These are phyloP conservation scores for Lagodon rhomboides DNA, from an alignment of 2,797 vertebrate genomes.

Conservation along the genomic window DNA sequence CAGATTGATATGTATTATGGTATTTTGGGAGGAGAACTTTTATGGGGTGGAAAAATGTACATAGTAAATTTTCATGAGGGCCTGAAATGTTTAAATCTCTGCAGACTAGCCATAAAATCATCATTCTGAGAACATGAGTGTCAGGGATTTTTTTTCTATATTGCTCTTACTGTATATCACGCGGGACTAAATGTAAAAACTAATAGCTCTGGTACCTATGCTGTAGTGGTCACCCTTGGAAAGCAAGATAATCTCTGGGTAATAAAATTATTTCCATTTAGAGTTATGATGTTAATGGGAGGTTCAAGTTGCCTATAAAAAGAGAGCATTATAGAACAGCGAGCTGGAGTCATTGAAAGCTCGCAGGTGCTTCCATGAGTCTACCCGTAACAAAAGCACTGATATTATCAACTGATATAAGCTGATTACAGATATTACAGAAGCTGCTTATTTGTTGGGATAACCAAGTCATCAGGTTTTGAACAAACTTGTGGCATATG, in stretches of 20 bases:
- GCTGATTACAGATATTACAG: too few species aligned
- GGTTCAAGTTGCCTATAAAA: slow-evolving; percentile 10
- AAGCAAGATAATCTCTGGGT: slow-evolving; percentile 1
- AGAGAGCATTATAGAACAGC: slow-evolving; percentile 1
- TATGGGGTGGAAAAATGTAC: slow-evolving; percentile 61
- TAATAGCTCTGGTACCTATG: not conserved
- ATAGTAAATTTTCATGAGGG: slow-evolving; percentile 37
- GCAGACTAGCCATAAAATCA: slow-evolving; percentile 39
- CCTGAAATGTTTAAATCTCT: slow-evolving; percentile 48
- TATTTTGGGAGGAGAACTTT: slow-evolving; percentile 55
- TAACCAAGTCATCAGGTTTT: too few species aligned
- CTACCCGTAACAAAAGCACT: not conserved
- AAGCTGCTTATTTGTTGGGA: too few species aligned
- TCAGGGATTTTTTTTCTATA: slow-evolving; percentile 4
- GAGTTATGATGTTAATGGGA: not conserved
- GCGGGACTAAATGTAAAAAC: slow-evolving; percentile 28
- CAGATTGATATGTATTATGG: slow-evolving; percentile 48
- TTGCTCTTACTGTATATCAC: slow-evolving; percentile 4
- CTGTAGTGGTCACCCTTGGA: not conserved
- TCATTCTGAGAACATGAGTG: slow-evolving; percentile 24
- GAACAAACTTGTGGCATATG: too few species aligned
- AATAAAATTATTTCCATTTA: slow-evolving; percentile 21
- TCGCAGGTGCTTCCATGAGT: not conserved
- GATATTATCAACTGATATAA: too few species aligned
- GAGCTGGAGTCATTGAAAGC: not conserved